phyloP scores from a whole-genome alignment of 2,113 vertebrate species.

The Lathamus discolor region DNA sequence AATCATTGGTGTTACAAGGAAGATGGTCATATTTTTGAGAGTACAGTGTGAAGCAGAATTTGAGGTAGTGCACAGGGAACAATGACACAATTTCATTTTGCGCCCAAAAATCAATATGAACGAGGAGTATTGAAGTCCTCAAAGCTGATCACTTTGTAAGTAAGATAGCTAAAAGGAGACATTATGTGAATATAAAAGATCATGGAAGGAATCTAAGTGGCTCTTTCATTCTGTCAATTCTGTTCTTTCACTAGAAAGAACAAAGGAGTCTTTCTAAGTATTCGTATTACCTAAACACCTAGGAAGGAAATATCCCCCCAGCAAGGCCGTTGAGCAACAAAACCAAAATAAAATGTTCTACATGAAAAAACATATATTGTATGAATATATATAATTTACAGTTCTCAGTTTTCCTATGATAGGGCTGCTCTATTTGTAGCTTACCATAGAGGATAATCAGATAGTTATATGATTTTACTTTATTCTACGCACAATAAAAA shows the following conservation, averaged over 20 bases:
- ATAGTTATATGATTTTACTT: background rate
- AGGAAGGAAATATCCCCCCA: background rate
- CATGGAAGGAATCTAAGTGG: background rate
- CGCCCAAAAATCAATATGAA: background rate
- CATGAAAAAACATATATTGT: background rate
- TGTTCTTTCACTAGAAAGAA: background rate
- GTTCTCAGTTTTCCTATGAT: background rate
- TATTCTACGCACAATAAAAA: background rate
- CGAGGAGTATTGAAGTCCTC: background rate
- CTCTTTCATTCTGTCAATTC: background rate
- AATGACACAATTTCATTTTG: background rate
- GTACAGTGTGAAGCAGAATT: background rate
- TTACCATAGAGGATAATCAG: background rate
- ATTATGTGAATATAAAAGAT: background rate
- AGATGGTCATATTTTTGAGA: background rate
- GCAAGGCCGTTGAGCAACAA: background rate
- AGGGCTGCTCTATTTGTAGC: background rate
- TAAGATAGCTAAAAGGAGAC: background rate
- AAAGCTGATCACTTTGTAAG: background rate
- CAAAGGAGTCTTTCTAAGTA: background rate
- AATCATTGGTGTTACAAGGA: background rate
- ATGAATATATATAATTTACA: background rate
- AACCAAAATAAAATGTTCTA: background rate
- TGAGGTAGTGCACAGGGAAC: background rate
- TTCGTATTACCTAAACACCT: background rate